These are phyloP conservation scores for Epistrophe eligans DNA, from an alignment of 2,888 invertebrate genomes.

Conservation along the genomic window DNA sequence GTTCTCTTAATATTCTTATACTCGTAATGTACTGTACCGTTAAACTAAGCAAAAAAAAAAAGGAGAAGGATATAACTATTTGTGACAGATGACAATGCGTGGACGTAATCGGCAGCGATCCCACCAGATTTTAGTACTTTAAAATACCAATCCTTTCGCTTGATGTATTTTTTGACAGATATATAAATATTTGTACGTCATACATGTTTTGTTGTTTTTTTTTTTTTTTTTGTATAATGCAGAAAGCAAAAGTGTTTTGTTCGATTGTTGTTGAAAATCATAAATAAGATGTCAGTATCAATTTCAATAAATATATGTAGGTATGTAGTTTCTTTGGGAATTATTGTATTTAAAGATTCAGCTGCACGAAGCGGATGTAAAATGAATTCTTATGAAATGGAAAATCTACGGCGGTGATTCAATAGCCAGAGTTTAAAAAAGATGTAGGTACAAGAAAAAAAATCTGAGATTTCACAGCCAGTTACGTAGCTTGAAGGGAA, in stretches of 20 bases:
- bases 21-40: background rate
- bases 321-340: background rate
- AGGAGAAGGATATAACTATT: background rate
- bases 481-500: no score
- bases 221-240: background rate
- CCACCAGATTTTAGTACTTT: constrained; percentile 4
- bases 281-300: constrained; percentile 16
- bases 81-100: constrained; percentile 30
- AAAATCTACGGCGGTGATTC: background rate
- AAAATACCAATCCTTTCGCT: constrained; percentile 12
- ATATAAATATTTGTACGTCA: constrained; percentile 42
- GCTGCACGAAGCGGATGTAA: background rate
- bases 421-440: background rate
- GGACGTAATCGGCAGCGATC: constrained; percentile 26
- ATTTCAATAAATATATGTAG: constrained; percentile 8
- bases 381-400: background rate
- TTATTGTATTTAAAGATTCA: background rate
- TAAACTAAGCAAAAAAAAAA: background rate
- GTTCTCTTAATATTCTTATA: background rate
- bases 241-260: constrained; percentile 54
- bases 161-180: constrained; percentile 64
- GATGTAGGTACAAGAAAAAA: no score
- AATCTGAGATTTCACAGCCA: no score
- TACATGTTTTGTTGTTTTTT: constrained; percentile 16
- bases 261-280: constrained; percentile 19